Evolutionary conservation across 1,140 invertebrate species (phyloP).

Genomic region (Venustaconcha ellipsiformis): DNA sequence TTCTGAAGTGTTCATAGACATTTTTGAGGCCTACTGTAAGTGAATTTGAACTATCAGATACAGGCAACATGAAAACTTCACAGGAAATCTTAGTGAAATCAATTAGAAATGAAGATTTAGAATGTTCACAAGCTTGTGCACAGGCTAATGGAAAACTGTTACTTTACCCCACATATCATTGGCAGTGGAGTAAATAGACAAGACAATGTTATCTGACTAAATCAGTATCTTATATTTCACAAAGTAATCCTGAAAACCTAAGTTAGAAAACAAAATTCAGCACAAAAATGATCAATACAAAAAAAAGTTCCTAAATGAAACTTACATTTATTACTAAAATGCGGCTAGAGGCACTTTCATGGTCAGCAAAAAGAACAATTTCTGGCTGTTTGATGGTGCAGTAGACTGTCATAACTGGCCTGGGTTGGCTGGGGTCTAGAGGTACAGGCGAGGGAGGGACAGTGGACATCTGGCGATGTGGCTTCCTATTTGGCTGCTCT

Average conservation of each 20-base stretch:
- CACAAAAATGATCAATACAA: too few relatives aligned
- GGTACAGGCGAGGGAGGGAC: constrained; percentile 1
- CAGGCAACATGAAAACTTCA: too few relatives aligned
- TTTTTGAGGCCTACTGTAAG: too few relatives aligned
- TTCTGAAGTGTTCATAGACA: too few relatives aligned
- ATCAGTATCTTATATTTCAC: background rate
- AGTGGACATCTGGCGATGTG: constrained; percentile 1
- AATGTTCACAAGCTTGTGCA: background rate
- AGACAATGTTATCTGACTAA: background rate
- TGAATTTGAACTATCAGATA: too few relatives aligned
- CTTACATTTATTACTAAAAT: constrained; percentile 76
- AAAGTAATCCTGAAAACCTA: too few relatives aligned
- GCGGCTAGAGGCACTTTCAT: constrained; percentile 77
- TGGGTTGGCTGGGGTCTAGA: constrained; percentile 9
- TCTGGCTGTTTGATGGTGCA: constrained; percentile 79
- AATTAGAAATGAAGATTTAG: background rate
- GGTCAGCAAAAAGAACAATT: constrained; percentile 81
- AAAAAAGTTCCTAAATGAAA: background rate
- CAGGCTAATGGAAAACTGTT: background rate
- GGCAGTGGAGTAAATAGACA: background rate
- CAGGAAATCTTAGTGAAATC: background rate
- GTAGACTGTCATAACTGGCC: constrained; percentile 45
- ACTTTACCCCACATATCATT: background rate
- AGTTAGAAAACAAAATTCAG: too few relatives aligned
- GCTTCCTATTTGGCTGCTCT: background rate